These are phyloP conservation scores for Diachasmimorpha longicaudata DNA, from an alignment of 1,140 invertebrate genomes.

Conservation along the genomic window DNA sequence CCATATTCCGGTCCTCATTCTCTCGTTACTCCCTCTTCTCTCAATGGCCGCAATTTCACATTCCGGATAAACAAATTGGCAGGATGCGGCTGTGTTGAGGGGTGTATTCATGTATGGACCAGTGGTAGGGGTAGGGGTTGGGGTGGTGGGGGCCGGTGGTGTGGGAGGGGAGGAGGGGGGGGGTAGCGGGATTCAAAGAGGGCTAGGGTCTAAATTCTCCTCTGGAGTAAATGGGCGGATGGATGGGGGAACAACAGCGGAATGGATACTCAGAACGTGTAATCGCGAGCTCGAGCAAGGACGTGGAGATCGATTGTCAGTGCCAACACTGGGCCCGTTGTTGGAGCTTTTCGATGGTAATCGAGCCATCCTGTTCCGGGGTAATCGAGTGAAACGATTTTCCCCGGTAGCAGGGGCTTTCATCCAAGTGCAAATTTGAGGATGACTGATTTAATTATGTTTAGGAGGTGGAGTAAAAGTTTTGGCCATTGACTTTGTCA, in stretches of 20 bases:
- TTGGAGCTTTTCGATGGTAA: neutral
- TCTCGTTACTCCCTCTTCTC: neutral
- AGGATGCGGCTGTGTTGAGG: neutral
- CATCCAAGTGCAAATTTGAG: neutral
- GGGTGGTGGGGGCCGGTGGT: too few relatives aligned
- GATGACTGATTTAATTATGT: neutral
- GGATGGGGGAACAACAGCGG: neutral
- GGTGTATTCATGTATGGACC: too few relatives aligned
- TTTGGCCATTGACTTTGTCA: neutral
- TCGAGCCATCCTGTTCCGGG: neutral
- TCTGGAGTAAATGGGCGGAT: conserved; percentile 6
- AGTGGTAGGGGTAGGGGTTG: too few relatives aligned
- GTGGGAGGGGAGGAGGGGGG: too few relatives aligned
- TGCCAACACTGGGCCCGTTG: neutral
- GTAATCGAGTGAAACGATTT: neutral
- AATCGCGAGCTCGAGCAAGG: conserved; percentile 8
- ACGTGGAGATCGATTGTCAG: neutral
- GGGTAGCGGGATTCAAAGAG: neutral
- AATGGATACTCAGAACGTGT: conserved; percentile 22
- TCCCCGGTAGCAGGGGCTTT: neutral
- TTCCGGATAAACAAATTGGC: neutral
- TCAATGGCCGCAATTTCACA: neutral
- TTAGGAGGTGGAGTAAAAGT: neutral
- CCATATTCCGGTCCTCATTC: neutral
- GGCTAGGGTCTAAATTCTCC: too few relatives aligned